Base-by-base conservation (phyloP, 2,888 invertebrate genomes). In the Stenoptilia bipunctidactyla region DNA sequence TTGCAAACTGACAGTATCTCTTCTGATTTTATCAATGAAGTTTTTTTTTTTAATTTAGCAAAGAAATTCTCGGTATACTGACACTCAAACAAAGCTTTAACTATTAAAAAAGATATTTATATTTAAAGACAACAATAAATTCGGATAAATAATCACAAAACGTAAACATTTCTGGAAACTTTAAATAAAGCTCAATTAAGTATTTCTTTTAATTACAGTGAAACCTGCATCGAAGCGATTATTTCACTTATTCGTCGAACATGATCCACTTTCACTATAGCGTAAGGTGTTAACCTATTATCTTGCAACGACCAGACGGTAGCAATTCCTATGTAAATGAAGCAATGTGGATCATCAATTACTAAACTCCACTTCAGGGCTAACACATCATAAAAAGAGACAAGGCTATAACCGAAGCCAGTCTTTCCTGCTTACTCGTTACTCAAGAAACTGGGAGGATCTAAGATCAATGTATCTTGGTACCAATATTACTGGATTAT, bases 261-360 rank as follows among this genome's bases (percentile, higher is more conserved):
- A 13, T 43, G 39, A 46, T 51, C 61, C 62, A 74, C 75, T 74
- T 74, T 75, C 75, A 65, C 74, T 71, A 42, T 44, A 52, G 52
- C 63, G 55, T 50, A 42, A 66, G 67, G 71, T 67, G 70, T 63
- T 53, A 64, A 54, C 53, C 66, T 57, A 71, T 74, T 74, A 74
- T 66, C 59, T 57, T 53, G 47, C 49, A 52, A 56, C 50, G 61
- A 56, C 64, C 61, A 68, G 66, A 63, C 66, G 50, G 55, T 55
- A 49, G 61, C 67, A 67, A 70, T 79, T 77, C 70, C 68, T 72
- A 76, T 76, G 76, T 51, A 68, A 76, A 76, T 77, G 58, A 70
- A 56, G 56, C 47, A 47, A 50, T 52, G 52, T 48, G 46, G 36
- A 3, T n/a, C 15, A 30, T 30, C 30, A 30, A 30, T 30, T 30